Base-by-base conservation (phyloP, 2,888 invertebrate genomes). In the Andrena bucephala region DNA sequence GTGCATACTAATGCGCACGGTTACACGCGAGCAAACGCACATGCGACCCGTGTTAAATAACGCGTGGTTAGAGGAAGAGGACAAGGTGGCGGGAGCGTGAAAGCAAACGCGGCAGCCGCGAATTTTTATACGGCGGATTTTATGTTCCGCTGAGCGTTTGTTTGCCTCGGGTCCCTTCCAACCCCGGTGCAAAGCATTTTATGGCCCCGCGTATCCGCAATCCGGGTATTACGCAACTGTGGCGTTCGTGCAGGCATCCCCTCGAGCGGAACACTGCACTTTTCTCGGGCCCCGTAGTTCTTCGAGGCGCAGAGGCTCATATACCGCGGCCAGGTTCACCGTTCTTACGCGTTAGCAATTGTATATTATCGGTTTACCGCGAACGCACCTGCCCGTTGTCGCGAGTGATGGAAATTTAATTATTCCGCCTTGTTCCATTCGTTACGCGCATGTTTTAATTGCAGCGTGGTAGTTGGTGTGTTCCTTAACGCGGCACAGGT, bases 171-270 rank as follows among this genome's bases (percentile, higher is more conserved):
- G 24, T 57, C 69, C 71, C 77, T 70, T 73, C 67, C 63, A 48
- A 66, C 42, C 74, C 60, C 59, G 36, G 65, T 54, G 72, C 77
- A 74, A 82, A 83, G 76, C 83, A 87, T 89, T 91, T 91, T 91
- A 90, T 90, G 87, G 85, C 85, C 87, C 24, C 84, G 89, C 87
- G 85, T 90, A 89, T 89, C 90, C 87, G 89, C 89, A 91, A 90
- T 89, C 90, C 87, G 77, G 80, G 90, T 87, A 84, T 88, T 87
- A 86, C 85, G 87, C 85, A 75, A 88, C 85, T 87, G 81, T 77
- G 85, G 78, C 81, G 77, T 85, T 85, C 85, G 84, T 83, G 84
- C 84, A 83, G 85, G 52, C 70, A 65, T 81, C 62, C 71, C 76
- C n/a, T 54, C 63, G 7, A 42, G 52, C 74, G 3, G 78, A 27